Evolutionary conservation across 2,888 invertebrate species (phyloP).

Genomic region (Zygaena filipendulae): DNA sequence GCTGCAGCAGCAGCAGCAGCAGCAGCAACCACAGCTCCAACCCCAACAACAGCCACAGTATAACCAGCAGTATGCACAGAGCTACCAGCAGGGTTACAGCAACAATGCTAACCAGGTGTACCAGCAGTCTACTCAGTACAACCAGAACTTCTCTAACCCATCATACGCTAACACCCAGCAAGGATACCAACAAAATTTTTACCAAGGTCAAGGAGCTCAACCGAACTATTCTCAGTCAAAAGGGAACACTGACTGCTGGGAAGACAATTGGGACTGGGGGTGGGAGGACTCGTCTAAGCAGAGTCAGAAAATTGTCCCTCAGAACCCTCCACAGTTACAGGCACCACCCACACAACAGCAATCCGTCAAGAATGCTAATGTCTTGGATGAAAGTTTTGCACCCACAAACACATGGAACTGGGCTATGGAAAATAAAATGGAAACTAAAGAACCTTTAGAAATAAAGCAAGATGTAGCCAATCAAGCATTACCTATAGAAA

Average conservation of each 20-base stretch:
- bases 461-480: conserved; percentile 22
- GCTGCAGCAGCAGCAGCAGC: conserved; percentile 37
- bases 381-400: conserved; percentile 69
- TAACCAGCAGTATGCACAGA: conserved; percentile 53
- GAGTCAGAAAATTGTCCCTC: conserved; percentile 28
- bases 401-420: conserved; percentile 72
- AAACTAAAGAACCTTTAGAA: conserved; percentile 19
- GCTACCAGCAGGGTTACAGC: conserved; percentile 37
- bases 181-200: conserved; percentile 38
- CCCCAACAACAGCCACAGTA: conserved; percentile 32
- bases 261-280: conserved; percentile 70
- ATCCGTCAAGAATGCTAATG: conserved; percentile 48
- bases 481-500: conserved; percentile 19
- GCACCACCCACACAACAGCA: conserved; percentile 22
- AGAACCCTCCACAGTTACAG: conserved; percentile 16
- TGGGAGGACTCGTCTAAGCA: conserved; percentile 68
- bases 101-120: conserved; percentile 44
- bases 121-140: conserved; percentile 36
- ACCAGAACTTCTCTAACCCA: conserved; percentile 38
- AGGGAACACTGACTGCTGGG: conserved; percentile 42
- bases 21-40: conserved; percentile 36
- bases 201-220: conserved; percentile 34
- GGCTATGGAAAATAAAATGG: conserved; percentile 62
- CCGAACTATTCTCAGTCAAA: conserved; percentile 29
- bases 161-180: conserved; percentile 28